These are phyloP conservation scores for Apodemus sylvaticus DNA, from an alignment of 2,113 vertebrate genomes.

Conservation along the genomic window DNA sequence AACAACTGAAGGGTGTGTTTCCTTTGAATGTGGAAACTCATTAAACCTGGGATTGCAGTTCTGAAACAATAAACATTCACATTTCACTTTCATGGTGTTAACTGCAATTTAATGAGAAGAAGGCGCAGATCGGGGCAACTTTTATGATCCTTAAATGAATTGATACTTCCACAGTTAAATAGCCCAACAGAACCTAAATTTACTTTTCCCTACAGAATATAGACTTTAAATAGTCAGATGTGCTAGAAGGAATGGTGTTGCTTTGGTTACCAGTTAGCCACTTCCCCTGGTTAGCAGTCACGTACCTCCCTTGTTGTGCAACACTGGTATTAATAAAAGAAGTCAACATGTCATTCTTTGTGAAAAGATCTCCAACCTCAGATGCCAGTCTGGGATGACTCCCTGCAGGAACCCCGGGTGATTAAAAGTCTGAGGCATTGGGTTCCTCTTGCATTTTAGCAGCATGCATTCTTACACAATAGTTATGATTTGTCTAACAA, in stretches of 20 bases:
- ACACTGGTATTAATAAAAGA: slow-evolving; percentile 82
- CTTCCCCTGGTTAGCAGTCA: slow-evolving; percentile 78
- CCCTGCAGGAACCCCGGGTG: slow-evolving; percentile 76
- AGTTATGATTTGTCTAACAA: slow-evolving; percentile 85
- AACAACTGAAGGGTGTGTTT: slow-evolving; percentile 85
- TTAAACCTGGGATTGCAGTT: slow-evolving; percentile 88
- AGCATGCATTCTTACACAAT: slow-evolving; percentile 80
- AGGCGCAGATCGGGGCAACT: slow-evolving; percentile 87
- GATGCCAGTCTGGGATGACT: slow-evolving; percentile 81
- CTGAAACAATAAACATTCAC: slow-evolving; percentile 88
- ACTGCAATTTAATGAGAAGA: slow-evolving; percentile 91
- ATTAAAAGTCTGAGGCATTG: slow-evolving; percentile 81
- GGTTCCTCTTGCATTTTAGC: slow-evolving; percentile 81
- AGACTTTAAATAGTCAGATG: slow-evolving; percentile 85
- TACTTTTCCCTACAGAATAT: slow-evolving; percentile 88
- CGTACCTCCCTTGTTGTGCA: slow-evolving; percentile 76
- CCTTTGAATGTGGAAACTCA: slow-evolving; percentile 89
- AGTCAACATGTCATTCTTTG: slow-evolving; percentile 81
- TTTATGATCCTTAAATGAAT: slow-evolving; percentile 91
- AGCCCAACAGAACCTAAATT: slow-evolving; percentile 86
- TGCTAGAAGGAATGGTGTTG: slow-evolving; percentile 84
- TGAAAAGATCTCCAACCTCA: slow-evolving; percentile 76
- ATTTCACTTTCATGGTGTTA: slow-evolving; percentile 90
- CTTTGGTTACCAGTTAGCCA: slow-evolving; percentile 82
- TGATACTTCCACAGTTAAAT: slow-evolving; percentile 89